Evolutionary conservation across 1,140 invertebrate species (phyloP).

Genomic region (Trachymyrmex septentrionalis): DNA sequence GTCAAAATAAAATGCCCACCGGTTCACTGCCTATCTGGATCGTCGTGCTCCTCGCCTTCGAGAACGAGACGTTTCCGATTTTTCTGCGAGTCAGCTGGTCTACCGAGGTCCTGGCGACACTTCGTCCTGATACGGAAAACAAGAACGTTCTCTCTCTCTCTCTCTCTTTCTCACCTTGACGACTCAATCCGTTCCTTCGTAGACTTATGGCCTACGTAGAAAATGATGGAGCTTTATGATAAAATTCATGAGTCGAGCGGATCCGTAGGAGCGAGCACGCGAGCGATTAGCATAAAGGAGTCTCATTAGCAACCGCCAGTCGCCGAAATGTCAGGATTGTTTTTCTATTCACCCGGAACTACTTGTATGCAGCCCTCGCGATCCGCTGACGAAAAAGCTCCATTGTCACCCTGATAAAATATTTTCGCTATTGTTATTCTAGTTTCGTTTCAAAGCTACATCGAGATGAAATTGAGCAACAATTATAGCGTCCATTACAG

Average conservation of each 20-base stretch:
- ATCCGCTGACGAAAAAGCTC: conserved; percentile 45
- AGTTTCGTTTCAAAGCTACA: neutral
- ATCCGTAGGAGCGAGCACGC: conserved; percentile 76
- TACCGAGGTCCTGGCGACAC: conserved; percentile 26
- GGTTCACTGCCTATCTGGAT: conserved; percentile 40
- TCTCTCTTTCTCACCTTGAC: conserved; percentile 64
- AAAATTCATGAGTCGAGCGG: conserved; percentile 80
- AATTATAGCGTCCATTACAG: neutral
- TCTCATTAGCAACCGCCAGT: conserved; percentile 79
- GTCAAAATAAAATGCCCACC: conserved; percentile 42
- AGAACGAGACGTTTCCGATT: conserved; percentile 58
- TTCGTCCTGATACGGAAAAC: conserved; percentile 57
- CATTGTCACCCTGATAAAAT: conserved; percentile 16
- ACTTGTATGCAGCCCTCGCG: conserved; percentile 20
- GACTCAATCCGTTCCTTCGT: conserved; percentile 76
- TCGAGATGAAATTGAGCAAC: neutral
- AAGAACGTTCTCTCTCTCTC: conserved; percentile 18
- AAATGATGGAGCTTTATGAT: conserved; percentile 79
- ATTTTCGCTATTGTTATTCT: neutral
- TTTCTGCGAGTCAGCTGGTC: conserved; percentile 29
- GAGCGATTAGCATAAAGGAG: conserved; percentile 82
- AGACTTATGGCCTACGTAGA: conserved; percentile 69
- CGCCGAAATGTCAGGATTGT: conserved; percentile 74
- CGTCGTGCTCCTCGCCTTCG: conserved; percentile 43
- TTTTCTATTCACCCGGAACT: conserved; percentile 74